Base-by-base conservation (phyloP, 2,888 invertebrate genomes). In the Parochlus steinenii region DNA sequence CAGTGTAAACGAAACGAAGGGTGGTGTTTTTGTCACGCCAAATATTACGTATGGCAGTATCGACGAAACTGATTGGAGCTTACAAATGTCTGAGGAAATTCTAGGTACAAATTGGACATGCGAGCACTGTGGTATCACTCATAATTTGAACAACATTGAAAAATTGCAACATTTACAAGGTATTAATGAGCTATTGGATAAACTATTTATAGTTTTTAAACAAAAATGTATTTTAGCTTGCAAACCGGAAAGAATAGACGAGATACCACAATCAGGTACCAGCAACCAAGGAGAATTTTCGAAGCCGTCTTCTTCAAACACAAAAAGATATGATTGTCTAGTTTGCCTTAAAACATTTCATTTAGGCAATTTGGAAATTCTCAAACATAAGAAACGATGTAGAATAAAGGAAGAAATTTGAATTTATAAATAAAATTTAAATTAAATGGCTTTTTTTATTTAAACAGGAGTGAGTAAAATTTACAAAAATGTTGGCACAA, bases 1-100 rank as follows among this genome's bases (percentile, higher is more conserved):
- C 31, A 54, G 54, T 20, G 58, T 63, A 1, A 74, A 90, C 55
- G 61, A 64, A 31, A 65, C 66, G 34, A 82, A 85, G 53, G 92
- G 92, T 2, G 93, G 93, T 0, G 61, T 82, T 10, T 71, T 71
- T 52, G 67, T 93, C 6, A 79, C 80, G 1, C 76, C 81, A 45
- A 81, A 79, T 56, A 65, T 92, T 18, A 78, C 82, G 33, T 90
- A 79, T 54, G 76, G 76, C 44, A 73, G 77, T 48, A 56, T 80
- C 8, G 57, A 65, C 1, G 75, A 78, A 48, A 70, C 69, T 24
- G 70, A 73, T 30, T 80, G 78, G 74, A 72, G 74, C 43, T 59
- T 65, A 40, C 65, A 64, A 40, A 62, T 70, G 46, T 68, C 72
- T 33, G 56, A 68, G 41, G 64, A 72, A 47, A 65, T 74, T 38